A percentile compares a stretch with the other conserved stretches of the same genome.
phyloP scores from a whole-genome alignment of 2,888 invertebrate genomes.

The Hyppa rectilinea region DNA sequence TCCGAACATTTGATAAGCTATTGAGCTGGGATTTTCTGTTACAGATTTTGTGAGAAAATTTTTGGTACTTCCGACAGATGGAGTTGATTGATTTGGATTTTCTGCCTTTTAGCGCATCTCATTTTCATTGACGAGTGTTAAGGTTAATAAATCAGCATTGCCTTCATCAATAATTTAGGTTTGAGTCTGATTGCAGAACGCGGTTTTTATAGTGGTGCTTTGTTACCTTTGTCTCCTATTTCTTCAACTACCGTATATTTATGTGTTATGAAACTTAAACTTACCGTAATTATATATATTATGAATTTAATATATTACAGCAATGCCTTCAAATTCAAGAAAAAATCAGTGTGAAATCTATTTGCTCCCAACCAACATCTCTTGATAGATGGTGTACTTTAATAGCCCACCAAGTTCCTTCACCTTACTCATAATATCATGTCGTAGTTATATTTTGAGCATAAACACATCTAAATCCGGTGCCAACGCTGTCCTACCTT shows the following conservation, averaged over 20 bases:
- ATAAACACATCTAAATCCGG: conserved; percentile 60
- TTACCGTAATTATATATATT: no score
- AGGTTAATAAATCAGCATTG: conserved; percentile 7
- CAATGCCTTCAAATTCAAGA: background rate
- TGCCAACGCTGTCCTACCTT: conserved; percentile 59
- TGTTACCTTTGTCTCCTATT: background rate
- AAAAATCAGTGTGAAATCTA: no score
- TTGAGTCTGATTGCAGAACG: background rate
- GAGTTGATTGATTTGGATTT: conserved; percentile 26
- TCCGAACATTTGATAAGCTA: conserved; percentile 37
- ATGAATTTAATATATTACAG: background rate
- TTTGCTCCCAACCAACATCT: background rate
- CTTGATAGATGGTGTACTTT: conserved; percentile 18
- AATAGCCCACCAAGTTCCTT: conserved; percentile 50
- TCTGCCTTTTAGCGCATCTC: background rate
- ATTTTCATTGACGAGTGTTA: conserved; percentile 17
- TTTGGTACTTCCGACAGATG: background rate
- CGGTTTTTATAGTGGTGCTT: background rate
- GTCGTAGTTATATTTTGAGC: conserved; percentile 56
- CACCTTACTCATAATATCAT: conserved; percentile 43
- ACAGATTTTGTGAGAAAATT: background rate
- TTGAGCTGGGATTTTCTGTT: conserved; percentile 21
- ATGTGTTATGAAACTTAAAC: background rate
- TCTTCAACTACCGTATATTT: no score
- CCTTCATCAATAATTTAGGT: conserved; percentile 3